These are phyloP conservation scores for Lasioglossum figueresi DNA, from an alignment of 2,888 invertebrate species.

Conservation along the genomic window DNA sequence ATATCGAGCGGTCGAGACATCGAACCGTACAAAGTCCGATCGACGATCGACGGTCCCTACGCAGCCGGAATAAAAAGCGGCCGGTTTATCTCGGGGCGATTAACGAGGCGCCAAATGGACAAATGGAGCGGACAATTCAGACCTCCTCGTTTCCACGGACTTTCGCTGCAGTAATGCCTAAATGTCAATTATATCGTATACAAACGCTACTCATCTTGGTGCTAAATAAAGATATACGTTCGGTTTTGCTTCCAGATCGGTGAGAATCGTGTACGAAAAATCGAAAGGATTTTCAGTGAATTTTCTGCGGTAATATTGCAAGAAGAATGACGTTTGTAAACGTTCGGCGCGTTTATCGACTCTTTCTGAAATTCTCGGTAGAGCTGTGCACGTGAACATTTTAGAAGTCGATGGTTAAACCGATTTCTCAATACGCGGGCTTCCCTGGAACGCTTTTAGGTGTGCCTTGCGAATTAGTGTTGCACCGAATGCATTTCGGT, in stretches of 20 bases:
- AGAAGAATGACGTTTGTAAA: neutral
- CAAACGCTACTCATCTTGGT: no score
- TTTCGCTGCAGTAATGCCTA: neutral
- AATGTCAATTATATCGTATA: no score
- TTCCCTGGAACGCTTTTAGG: neutral
- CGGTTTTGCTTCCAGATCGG: neutral
- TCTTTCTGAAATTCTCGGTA: neutral
- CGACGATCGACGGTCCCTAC: constrained; percentile 23
- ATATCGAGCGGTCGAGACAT: constrained; percentile 34
- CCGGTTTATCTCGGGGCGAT: constrained; percentile 54
- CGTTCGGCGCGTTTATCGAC: neutral
- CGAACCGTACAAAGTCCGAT: constrained; percentile 56
- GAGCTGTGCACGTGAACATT: neutral
- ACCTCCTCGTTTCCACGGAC: neutral
- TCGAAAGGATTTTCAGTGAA: neutral
- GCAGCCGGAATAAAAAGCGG: constrained; percentile 31
- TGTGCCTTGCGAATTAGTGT: constrained; percentile 18
- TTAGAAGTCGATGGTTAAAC: neutral
- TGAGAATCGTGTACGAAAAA: neutral
- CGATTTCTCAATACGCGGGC: neutral
- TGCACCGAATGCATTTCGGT: neutral
- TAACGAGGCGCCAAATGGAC: constrained; percentile 39
- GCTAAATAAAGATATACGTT: no score
- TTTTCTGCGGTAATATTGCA: neutral
- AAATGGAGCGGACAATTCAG: constrained; percentile 34